Percentiles rank a stretch among this genome's conserved stretches.
These are phyloP conservation scores for Hybognathus amarus DNA, from an alignment of 2,797 vertebrate species.

Conservation along the genomic window DNA sequence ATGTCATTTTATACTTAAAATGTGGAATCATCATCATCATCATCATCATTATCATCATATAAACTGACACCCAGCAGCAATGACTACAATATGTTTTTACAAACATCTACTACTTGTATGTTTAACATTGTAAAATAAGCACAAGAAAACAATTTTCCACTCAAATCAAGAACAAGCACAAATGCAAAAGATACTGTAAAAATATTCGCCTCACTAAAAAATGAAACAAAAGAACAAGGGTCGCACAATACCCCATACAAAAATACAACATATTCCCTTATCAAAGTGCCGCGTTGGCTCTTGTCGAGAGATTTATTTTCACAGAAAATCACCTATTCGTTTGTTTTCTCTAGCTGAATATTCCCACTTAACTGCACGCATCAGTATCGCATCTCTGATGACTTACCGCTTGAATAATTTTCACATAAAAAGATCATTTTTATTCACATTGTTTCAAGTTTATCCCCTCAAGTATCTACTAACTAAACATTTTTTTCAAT, in stretches of 20 bases:
- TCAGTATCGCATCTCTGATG: conserved; percentile 56
- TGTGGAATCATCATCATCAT: conserved; percentile 70
- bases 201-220: conserved; percentile 78
- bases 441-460: conserved; percentile 67
- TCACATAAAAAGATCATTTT: conserved; percentile 70
- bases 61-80: conserved; percentile 81
- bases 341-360: conserved; percentile 56
- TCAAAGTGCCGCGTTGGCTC: conserved; percentile 82
- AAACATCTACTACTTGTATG: conserved; percentile 73
- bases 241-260: conserved; percentile 89
- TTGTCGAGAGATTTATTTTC: conserved; percentile 76
- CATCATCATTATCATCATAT: conserved; percentile 44
- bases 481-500: conserved; percentile 52
- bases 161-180: conserved; percentile 78
- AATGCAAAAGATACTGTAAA: conserved; percentile 74
- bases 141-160: conserved; percentile 76
- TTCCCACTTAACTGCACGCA: conserved; percentile 48
- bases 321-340: conserved; percentile 76
- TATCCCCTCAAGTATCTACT: conserved; percentile 50
- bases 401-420: conserved; percentile 61
- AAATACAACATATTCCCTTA: conserved; percentile 89
- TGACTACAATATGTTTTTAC: conserved; percentile 80
- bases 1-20: conserved; percentile 67
- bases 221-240: conserved; percentile 83
- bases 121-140: conserved; percentile 83